phyloP scores from a whole-genome alignment of 2,113 vertebrate species.

The Barnardius zonarius region DNA sequence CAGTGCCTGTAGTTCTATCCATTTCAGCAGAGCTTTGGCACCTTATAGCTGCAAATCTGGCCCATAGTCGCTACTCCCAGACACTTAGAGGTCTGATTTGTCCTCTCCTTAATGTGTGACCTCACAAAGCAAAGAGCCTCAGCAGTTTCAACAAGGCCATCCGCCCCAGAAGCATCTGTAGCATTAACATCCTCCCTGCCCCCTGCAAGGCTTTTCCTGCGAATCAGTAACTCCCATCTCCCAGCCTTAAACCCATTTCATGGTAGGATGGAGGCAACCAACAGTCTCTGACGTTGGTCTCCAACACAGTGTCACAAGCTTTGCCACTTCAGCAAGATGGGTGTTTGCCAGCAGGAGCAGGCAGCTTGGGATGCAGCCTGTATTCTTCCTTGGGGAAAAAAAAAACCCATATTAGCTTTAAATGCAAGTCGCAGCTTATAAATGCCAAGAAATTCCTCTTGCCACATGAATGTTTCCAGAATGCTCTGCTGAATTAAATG shows the following conservation, averaged over 20 bases:
- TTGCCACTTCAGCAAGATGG: background rate
- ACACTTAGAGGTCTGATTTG: background rate
- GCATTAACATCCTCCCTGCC: background rate
- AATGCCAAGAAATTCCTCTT: constrained; percentile 54
- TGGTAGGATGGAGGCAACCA: background rate
- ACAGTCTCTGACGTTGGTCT: background rate
- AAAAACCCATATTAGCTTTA: constrained; percentile 18
- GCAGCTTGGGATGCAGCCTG: background rate
- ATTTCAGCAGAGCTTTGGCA: fast-evolving
- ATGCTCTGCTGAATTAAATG: constrained; percentile 27
- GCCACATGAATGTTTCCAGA: constrained; percentile 25
- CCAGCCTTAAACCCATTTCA: background rate
- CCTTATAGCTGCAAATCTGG: background rate
- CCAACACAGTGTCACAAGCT: background rate
- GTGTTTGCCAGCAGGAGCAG: constrained; percentile 16
- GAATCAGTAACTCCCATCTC: background rate
- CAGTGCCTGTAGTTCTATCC: fast-evolving
- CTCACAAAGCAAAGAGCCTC: background rate
- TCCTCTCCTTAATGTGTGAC: background rate
- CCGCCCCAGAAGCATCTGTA: background rate
- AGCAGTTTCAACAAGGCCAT: background rate
- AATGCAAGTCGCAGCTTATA: background rate
- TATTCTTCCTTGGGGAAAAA: background rate
- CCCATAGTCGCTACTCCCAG: background rate
- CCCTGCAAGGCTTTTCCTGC: background rate